A percentile compares a stretch with the other conserved stretches of the same genome.
Evolutionary conservation across 2,797 vertebrate genomes (phyloP).

Genomic region (Pipistrellus pipistrellus): DNA sequence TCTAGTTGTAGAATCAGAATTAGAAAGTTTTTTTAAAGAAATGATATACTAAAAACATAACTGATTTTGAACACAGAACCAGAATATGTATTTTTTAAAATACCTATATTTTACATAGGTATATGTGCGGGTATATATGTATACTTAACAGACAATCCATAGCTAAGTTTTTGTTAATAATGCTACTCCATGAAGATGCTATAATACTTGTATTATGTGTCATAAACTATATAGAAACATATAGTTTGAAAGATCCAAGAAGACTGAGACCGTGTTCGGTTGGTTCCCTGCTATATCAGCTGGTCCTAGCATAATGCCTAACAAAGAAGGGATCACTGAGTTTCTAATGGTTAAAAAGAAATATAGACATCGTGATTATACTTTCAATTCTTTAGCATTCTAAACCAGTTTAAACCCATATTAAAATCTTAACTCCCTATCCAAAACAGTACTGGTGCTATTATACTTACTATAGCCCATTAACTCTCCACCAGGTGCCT

Average conservation of each 20-base stretch:
- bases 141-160: neutral
- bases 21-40: neutral
- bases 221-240: neutral
- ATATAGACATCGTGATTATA: neutral
- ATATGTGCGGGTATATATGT: neutral
- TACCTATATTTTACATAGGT: neutral
- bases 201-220: neutral
- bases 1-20: slow-evolving; percentile 24
- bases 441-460: neutral
- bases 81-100: neutral
- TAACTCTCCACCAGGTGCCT: slow-evolving; percentile 96
- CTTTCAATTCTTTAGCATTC: neutral
- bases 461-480: slow-evolving; percentile 97
- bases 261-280: neutral
- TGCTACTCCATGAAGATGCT: neutral
- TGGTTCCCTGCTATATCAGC: neutral
- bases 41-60: slow-evolving; percentile 1
- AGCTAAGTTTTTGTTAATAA: slow-evolving; percentile 10
- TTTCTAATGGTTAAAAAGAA: slow-evolving; percentile 35
- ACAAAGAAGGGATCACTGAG: neutral
- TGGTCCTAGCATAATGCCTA: neutral
- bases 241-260: slow-evolving; percentile 2
- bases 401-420: slow-evolving; percentile 32
- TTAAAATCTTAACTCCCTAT: slow-evolving; percentile 37
- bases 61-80: slow-evolving; percentile 47